phyloP scores from a whole-genome alignment of 1,140 invertebrate species.

The Dinoponera quadriceps region DNA sequence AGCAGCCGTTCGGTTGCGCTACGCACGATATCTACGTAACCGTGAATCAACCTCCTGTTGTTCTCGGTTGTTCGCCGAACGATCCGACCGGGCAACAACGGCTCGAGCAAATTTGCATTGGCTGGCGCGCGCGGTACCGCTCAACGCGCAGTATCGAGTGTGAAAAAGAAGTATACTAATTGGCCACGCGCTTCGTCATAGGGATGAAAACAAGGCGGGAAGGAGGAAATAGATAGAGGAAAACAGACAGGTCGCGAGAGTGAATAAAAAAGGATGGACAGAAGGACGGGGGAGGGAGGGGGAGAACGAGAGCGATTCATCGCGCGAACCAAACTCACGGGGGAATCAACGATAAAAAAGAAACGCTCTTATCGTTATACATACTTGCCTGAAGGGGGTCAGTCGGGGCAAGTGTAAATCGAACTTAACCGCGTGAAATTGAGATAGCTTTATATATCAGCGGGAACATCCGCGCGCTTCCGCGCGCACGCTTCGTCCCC shows the following conservation, averaged over 20 bases:
- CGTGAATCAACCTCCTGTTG: slow-evolving; percentile 23
- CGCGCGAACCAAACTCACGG: slow-evolving; percentile 38
- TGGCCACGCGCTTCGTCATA: slow-evolving; percentile 31
- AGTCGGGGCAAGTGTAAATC: slow-evolving; percentile 74
- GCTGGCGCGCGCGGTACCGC: neutral
- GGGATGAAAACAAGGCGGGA: slow-evolving; percentile 2
- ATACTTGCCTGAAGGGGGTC: slow-evolving; percentile 73
- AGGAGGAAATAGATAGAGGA: neutral
- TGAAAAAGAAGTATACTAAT: slow-evolving; percentile 37
- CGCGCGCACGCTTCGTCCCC: slow-evolving; percentile 27
- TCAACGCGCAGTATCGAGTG: slow-evolving; percentile 21
- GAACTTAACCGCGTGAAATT: slow-evolving; percentile 67
- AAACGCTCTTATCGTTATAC: slow-evolving; percentile 65
- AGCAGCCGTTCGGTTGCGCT: slow-evolving; percentile 70
- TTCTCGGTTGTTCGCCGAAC: slow-evolving; percentile 28
- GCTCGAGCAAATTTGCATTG: slow-evolving; percentile 25
- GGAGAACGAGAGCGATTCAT: slow-evolving; percentile 17
- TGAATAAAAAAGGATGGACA: neutral
- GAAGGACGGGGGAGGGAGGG: neutral
- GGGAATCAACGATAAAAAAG: slow-evolving; percentile 52
- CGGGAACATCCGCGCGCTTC: slow-evolving; percentile 15
- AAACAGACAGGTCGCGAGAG: too few relatives aligned
- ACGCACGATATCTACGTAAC: slow-evolving; percentile 61
- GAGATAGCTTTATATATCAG: slow-evolving; percentile 62
- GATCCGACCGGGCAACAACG: slow-evolving; percentile 26